Conservation (phyloP, 2,888 invertebrate genomes). For the Eulithis prunata region DNA sequence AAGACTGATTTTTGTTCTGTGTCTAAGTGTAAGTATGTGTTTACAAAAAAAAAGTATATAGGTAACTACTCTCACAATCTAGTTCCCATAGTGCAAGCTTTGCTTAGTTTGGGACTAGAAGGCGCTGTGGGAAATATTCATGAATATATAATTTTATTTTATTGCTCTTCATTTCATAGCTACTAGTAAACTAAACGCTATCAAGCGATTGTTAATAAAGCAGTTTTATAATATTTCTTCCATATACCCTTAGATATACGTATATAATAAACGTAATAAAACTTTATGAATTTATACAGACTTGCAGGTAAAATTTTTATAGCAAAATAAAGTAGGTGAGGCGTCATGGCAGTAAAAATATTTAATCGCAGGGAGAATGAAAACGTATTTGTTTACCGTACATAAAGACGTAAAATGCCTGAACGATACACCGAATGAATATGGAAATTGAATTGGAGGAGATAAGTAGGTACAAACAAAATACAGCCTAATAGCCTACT, state of each 20-base stretch:
- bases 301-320: constrained; percentile 26
- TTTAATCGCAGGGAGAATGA: constrained; percentile 29
- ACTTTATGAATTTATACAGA: constrained; percentile 25
- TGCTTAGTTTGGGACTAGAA: no score
- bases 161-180: no score
- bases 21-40: no score
- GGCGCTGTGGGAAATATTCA: no score
- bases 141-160: no score
- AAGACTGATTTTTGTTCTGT: no score
- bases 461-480: neutral
- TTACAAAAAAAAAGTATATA: no score
- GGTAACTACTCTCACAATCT: no score
- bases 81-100: no score
- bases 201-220: no score
- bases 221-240: no score
- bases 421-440: constrained; percentile 7
- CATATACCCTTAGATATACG: neutral
- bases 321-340: constrained; percentile 26
- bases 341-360: constrained; percentile 24
- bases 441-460: constrained; percentile 1
- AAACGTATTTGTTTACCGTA: constrained; percentile 24
- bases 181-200: no score
- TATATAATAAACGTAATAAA: constrained; percentile 14
- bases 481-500: neutral
- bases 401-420: constrained; percentile 16